phyloP scores from a whole-genome alignment of 2,888 invertebrate genomes.

The Chymomyza caudatula region DNA sequence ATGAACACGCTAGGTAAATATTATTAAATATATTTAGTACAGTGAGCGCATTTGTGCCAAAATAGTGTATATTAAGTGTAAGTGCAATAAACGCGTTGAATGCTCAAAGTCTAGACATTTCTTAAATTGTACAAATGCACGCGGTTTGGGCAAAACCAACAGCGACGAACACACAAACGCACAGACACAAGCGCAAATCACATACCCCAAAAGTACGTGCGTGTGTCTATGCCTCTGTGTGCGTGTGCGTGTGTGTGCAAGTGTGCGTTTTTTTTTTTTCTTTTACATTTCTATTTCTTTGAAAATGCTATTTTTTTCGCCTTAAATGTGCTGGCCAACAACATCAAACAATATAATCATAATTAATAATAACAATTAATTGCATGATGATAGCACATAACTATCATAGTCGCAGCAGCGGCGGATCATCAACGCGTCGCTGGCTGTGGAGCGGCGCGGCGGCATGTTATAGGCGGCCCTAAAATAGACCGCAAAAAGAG shows the following conservation, averaged over 20 bases:
- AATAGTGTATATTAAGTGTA: slow-evolving; percentile 5
- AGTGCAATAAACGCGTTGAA: slow-evolving; percentile 24
- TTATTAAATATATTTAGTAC: slow-evolving; percentile 65
- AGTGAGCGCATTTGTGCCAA: slow-evolving; percentile 14
- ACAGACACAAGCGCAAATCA: slow-evolving; percentile 29
- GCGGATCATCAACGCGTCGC: slow-evolving; percentile 3
- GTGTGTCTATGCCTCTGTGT: slow-evolving; percentile 9
- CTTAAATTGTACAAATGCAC: slow-evolving; percentile 58
- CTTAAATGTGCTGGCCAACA: not conserved
- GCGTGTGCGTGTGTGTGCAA: slow-evolving; percentile 29
- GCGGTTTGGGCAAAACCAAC: slow-evolving; percentile 52
- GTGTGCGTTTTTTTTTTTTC: slow-evolving; percentile 40
- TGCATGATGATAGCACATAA: not conserved
- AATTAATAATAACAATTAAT: not conserved
- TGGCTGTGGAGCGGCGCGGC: slow-evolving; percentile 5
- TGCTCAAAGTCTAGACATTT: slow-evolving; percentile 23
- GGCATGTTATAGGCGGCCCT: slow-evolving; percentile 27
- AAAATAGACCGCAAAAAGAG: slow-evolving; percentile 22
- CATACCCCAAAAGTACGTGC: slow-evolving; percentile 28
- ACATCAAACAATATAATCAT: not conserved
- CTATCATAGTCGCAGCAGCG: too few relatives aligned
- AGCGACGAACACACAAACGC: slow-evolving; percentile 48
- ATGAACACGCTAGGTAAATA: slow-evolving; percentile 89
- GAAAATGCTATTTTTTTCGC: slow-evolving; percentile 36
- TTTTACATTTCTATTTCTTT: slow-evolving; percentile 40